Evolutionary conservation across 2,888 invertebrate genomes (phyloP).

Genomic region (Dryobota labecula): DNA sequence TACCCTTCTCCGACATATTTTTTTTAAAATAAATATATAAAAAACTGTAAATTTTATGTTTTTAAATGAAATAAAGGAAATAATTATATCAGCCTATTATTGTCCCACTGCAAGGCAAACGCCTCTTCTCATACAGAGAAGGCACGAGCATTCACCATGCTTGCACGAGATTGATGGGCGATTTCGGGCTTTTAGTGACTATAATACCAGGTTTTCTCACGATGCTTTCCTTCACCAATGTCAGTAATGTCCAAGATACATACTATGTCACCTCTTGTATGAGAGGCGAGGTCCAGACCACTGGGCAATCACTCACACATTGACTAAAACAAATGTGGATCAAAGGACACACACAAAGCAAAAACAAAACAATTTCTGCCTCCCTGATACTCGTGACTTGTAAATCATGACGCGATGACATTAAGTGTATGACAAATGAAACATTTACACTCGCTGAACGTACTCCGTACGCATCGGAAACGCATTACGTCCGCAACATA

Average conservation of each 20-base stretch:
- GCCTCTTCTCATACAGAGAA: too few relatives aligned
- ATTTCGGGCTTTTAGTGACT: not conserved
- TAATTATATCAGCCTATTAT: not conserved
- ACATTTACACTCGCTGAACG: constrained; percentile 42
- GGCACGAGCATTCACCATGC: too few relatives aligned
- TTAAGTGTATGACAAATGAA: constrained; percentile 35
- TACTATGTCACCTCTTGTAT: too few relatives aligned
- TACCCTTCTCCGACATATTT: too few relatives aligned
- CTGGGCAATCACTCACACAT: not conserved
- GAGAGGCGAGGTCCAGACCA: too few relatives aligned
- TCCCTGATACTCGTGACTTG: constrained; percentile 8
- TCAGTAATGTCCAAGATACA: too few relatives aligned
- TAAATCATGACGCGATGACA: constrained; percentile 42
- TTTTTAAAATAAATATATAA: too few relatives aligned
- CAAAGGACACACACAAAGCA: constrained; percentile 6
- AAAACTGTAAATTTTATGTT: too few relatives aligned
- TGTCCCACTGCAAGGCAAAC: not conserved
- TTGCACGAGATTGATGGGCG: too few relatives aligned
- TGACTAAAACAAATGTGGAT: not conserved
- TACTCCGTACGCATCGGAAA: constrained; percentile 38
- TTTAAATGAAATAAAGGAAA: too few relatives aligned
- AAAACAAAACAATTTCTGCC: constrained; percentile 18
- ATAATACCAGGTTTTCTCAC: too few relatives aligned
- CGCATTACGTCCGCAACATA: constrained; percentile 39
- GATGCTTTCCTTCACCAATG: too few relatives aligned